Evolutionary conservation across 2,113 vertebrate species (phyloP).

Genomic region (Mastomys natalensis): DNA sequence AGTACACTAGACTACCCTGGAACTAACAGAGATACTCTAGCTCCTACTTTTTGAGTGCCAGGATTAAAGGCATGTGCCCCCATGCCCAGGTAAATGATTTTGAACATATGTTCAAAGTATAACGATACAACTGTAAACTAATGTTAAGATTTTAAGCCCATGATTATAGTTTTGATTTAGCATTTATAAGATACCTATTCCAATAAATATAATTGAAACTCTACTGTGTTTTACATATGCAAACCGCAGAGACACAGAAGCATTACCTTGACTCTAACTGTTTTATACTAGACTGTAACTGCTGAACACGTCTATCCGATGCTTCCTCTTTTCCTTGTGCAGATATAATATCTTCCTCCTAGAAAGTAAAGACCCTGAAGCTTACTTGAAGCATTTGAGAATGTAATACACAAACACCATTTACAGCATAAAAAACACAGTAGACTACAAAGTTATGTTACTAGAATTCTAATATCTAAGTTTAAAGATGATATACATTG

Average conservation of each 20-base stretch:
- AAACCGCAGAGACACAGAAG: not conserved
- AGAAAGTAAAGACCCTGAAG: slow-evolving; percentile 54
- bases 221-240: not conserved
- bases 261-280: slow-evolving; percentile 92
- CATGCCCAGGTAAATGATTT: not conserved
- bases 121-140: not conserved
- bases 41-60: not conserved
- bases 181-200: not conserved
- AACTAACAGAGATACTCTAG: not conserved
- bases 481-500: slow-evolving; percentile 26
- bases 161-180: not conserved
- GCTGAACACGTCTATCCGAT: slow-evolving; percentile 90
- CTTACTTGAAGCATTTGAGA: slow-evolving; percentile 32
- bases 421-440: slow-evolving; percentile 38
- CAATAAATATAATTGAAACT: slow-evolving; percentile 12
- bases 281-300: slow-evolving; percentile 90
- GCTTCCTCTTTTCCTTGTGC: slow-evolving; percentile 91
- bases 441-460: not conserved
- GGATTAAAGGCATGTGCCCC: not conserved
- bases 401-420: not conserved
- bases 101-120: slow-evolving; percentile 44
- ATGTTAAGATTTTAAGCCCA: slow-evolving; percentile 17
- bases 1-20: not conserved
- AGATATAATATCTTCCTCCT: slow-evolving; percentile 91
- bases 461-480: rapidly evolving